A percentile compares a stretch with the other conserved stretches of the same genome.
These are phyloP conservation scores for Momotus momota DNA, from an alignment of 2,797 vertebrate species.

Conservation along the genomic window DNA sequence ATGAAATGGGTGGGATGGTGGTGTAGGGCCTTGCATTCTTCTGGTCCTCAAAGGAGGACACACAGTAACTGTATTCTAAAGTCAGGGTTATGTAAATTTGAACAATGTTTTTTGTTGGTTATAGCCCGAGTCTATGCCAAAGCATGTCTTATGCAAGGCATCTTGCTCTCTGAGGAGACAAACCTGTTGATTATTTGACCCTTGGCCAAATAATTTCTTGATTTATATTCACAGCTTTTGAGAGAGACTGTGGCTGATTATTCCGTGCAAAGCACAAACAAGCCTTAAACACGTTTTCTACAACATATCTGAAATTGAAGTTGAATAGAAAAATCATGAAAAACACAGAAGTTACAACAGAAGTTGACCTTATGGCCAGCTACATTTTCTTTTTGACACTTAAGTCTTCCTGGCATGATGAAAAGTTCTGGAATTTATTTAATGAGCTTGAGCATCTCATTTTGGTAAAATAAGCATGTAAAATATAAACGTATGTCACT, in stretches of 20 bases:
- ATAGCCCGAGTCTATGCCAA: constrained; percentile 1
- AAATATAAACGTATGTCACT: constrained; percentile 11
- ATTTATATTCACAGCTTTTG: constrained; percentile 63
- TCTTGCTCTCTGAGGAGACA: constrained; percentile 21
- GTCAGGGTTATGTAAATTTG: background rate
- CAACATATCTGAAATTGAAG: constrained; percentile 21
- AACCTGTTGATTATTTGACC: constrained; percentile 53
- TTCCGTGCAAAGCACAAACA: constrained; percentile 37
- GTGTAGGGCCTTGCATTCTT: background rate
- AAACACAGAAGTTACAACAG: constrained; percentile 51
- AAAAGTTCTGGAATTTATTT: constrained; percentile 57
- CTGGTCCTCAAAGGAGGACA: background rate
- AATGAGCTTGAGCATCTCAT: constrained; percentile 34
- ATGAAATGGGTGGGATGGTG: background rate
- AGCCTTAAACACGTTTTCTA: constrained; percentile 4
- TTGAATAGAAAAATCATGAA: constrained; percentile 8
- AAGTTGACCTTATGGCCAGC: constrained; percentile 55
- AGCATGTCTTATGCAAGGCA: constrained; percentile 8
- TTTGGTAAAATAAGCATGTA: constrained; percentile 36
- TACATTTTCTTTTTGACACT: constrained; percentile 30
- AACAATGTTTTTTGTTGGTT: constrained; percentile 6
- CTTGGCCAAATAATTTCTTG: constrained; percentile 60
- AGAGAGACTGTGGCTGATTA: constrained; percentile 37
- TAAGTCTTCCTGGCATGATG: background rate
- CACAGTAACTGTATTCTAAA: background rate